These are phyloP conservation scores for Ormia ochracea DNA, from an alignment of 2,888 invertebrate genomes.

Conservation along the genomic window DNA sequence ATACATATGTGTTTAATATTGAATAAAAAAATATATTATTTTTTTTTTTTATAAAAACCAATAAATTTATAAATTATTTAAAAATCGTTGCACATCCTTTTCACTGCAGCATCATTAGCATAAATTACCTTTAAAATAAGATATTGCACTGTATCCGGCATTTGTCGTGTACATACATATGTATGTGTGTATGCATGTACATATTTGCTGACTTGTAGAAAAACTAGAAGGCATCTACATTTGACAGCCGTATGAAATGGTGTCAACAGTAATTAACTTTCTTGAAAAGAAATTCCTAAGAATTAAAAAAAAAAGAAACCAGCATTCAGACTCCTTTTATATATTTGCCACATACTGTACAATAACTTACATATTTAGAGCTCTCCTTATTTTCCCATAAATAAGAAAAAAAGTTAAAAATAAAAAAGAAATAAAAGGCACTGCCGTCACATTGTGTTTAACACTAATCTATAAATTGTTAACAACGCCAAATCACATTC, in stretches of 20 bases:
- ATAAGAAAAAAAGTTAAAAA: slow-evolving; percentile 11
- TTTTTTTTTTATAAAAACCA: too few relatives aligned
- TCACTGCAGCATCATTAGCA: too few relatives aligned
- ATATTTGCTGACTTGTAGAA: too few relatives aligned
- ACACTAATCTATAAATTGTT: slow-evolving; percentile 53
- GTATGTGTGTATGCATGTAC: too few relatives aligned
- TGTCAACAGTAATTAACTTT: background rate
- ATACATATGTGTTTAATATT: too few relatives aligned
- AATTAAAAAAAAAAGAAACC: background rate
- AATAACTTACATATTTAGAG: slow-evolving; percentile 12
- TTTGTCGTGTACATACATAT: too few relatives aligned
- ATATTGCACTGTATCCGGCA: too few relatives aligned
- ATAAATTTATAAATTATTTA: too few relatives aligned
- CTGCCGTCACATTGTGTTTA: slow-evolving; percentile 45
- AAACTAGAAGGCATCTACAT: background rate
- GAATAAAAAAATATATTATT: too few relatives aligned
- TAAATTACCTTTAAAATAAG: too few relatives aligned
- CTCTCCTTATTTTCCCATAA: slow-evolving; percentile 29
- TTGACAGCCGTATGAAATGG: background rate
- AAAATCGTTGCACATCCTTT: too few relatives aligned
- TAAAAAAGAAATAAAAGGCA: slow-evolving; percentile 6
- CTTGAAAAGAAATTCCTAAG: background rate
- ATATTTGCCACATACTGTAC: background rate
- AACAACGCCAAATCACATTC: slow-evolving; percentile 51
- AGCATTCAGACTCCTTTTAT: background rate